Base-by-base conservation (phyloP, 2,113 vertebrate species). In the Cepphus grylle region DNA sequence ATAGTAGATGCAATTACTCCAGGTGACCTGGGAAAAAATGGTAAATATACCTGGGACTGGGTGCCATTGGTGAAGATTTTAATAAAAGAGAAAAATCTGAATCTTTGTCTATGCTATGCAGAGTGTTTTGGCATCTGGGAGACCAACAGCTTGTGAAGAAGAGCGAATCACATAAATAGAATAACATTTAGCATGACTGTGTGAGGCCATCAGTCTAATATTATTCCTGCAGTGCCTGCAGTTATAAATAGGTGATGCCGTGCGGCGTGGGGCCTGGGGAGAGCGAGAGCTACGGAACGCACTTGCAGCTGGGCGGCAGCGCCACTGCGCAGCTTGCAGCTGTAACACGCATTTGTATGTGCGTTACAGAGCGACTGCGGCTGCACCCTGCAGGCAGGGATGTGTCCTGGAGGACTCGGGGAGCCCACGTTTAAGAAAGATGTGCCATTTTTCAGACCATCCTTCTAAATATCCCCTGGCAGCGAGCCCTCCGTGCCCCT, bases 231-330 rank as follows among this genome's bases (percentile, higher is more conserved):
- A n/a, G 89, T 8, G 77, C 50, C 1, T 14, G 74, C 47, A 15
- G 95, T 85, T 97, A 96, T 94, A 96, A 95, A 97, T 95, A 96
- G 94, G 89, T 38, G 91, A 26, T 69, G 84, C 93, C 3, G 3
- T 15, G 80, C 30, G 20, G 94, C 5, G 8, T 23, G 78, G 85
- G 87, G n/a, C 72, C 78, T 1, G 69, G 38, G 52, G 11, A 38
- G 61, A 26, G 49, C 3, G 1, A 6, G 77, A 34, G 91, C 71
- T n/a, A 1, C 2, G 80, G 40, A 11, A 15, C 5, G 88, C 61
- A 0, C 40, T 18, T 20, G 27, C 84, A 22, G 84, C 87, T 13
- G 22, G 0, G 53, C 1, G 1, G 77, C 92, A 25, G 50, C 9
- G 1, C 56, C 56, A 5, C 81, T 23, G 83, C 16, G 5, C 71